phyloP scores from a whole-genome alignment of 2,888 invertebrate species.

The Crossocerus cetratus region DNA sequence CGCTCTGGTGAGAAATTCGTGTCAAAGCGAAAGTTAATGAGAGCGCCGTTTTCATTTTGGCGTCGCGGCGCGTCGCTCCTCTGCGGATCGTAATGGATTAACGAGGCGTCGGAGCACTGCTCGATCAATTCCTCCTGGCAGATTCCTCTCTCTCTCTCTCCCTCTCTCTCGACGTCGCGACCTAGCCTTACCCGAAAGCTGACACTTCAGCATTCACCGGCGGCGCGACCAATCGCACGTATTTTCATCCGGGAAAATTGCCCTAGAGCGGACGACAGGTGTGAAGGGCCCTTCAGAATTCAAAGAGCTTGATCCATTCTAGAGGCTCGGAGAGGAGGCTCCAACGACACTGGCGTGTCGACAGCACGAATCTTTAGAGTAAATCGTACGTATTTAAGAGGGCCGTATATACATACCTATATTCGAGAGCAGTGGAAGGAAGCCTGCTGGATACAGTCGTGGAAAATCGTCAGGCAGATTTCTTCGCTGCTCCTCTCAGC shows the following conservation, averaged over 20 bases:
- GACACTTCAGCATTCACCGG: slow-evolving; percentile 11
- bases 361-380: neutral
- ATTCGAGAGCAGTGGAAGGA: no score
- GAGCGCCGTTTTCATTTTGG: no score
- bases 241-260: slow-evolving; percentile 42
- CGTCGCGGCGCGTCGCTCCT: slow-evolving; percentile 1
- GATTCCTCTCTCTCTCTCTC: neutral
- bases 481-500: no score
- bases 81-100: slow-evolving; percentile 40
- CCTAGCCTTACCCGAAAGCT: no score
- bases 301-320: slow-evolving; percentile 45
- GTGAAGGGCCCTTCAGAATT: slow-evolving; percentile 47
- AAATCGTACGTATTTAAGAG: no score
- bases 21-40: no score
- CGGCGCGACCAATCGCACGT: slow-evolving; percentile 23
- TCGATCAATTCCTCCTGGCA: slow-evolving; percentile 40
- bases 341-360: slow-evolving; percentile 5
- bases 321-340: neutral
- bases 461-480: no score
- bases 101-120: slow-evolving; percentile 32
- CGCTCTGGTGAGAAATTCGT: no score
- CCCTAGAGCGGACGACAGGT: slow-evolving; percentile 38
- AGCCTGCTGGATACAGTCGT: no score
- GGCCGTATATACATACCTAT: no score
- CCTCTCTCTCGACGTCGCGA: neutral